Evolutionary conservation across 2,797 vertebrate genomes (phyloP), one percentile per base, ranked within the genome.

Genomic region (Scolopax rusticola): DNA sequence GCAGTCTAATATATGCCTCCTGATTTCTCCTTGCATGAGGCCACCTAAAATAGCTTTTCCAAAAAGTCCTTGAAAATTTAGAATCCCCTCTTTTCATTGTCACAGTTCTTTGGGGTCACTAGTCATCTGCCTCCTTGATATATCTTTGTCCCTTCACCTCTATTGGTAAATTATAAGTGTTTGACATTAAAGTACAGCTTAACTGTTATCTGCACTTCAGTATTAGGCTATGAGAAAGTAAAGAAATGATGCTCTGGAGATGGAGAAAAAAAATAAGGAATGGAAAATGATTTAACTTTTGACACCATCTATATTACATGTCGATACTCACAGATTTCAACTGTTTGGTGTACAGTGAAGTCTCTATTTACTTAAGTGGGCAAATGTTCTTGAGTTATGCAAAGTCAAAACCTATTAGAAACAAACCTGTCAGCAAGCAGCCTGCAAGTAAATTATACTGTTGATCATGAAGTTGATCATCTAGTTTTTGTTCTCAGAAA

Each of bases 371-470:
- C 74, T 33, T 89, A 70, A 95, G 56, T 74, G 65, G 71, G 28
- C 23, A 69, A 80, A 78, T 33, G 36, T 82, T 89, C 71, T 59
- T 16, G 59, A 48, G 50, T 88, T 87, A 51, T 36, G 2, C 77
- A 71, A 94, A 87, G 84, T 95, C n/a, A 70, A 95, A 87, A 87
- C 60, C 38, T 91, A 40, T 47, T 76, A 87, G 32, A 82, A 84
- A 87, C 23, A 78, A 43, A 69, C 41, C 36, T 43, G 43, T 10
- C 50, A 78, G 38, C 48, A 86, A 77, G 41, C 23, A 67, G 16
- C 12, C 61, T 11, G 5, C 14, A 9, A 28, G 45, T 53, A 59
- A 90, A 57, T 69, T 53, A 30, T 18, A 3, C 21, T 70, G 17
- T 48, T 83, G 43, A 63, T 78, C 15, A 41, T 4, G 9, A 71